Percentiles rank a stretch among this genome's conserved stretches.
These are phyloP conservation scores for Sebastiscus tertius DNA, from an alignment of 2,797 vertebrate species.

Conservation along the genomic window DNA sequence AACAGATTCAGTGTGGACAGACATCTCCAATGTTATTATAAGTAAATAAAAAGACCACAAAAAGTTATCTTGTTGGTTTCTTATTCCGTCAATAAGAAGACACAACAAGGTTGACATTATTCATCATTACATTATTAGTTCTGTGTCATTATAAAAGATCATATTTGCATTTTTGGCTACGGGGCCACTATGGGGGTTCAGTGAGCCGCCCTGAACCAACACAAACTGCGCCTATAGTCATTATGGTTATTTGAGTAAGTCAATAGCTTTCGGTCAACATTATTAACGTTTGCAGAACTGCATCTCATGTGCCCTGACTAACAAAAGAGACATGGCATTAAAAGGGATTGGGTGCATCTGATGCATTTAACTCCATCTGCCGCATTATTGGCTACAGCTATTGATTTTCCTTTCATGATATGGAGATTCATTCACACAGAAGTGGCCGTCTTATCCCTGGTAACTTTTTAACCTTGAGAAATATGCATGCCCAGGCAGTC, in stretches of 20 bases:
- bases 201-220: no score
- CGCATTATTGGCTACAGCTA: constrained; percentile 61
- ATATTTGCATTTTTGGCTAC: no score
- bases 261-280: constrained; percentile 15
- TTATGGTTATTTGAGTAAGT: constrained; percentile 11
- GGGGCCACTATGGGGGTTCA: no score
- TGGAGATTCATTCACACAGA: constrained; percentile 72
- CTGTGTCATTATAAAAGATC: no score
- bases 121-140: no score
- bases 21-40: no score
- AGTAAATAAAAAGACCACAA: no score
- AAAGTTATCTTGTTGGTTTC: no score
- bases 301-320: not conserved
- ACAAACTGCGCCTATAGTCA: no score
- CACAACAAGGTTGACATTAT: no score
- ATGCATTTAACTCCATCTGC: constrained; percentile 68
- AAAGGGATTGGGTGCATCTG: constrained; percentile 43
- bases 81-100: no score
- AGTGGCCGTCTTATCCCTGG: constrained; percentile 52
- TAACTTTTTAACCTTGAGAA: constrained; percentile 80
- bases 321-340: constrained; percentile 36
- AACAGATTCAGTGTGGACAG: fast-evolving
- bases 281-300: constrained; percentile 2
- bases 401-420: constrained; percentile 76
- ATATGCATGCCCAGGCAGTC: constrained; percentile 67